Conservation (phyloP, 1,140 invertebrate species). For the Coptotermes formosanus region DNA sequence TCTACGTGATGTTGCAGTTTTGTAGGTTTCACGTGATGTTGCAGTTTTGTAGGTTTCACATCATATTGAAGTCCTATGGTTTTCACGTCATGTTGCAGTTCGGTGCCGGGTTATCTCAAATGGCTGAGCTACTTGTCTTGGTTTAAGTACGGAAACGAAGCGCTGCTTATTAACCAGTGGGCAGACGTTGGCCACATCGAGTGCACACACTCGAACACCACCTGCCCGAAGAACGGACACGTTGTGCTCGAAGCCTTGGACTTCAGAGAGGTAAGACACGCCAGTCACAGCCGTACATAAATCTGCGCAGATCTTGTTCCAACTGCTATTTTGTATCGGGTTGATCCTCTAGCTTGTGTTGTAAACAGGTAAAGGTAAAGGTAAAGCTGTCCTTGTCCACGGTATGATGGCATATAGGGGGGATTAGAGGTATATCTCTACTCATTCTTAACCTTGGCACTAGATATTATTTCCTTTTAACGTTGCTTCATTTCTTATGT, state of each 20-base stretch:
- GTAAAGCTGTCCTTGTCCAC: too few relatives aligned
- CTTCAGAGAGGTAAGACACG: slow-evolving; percentile 64
- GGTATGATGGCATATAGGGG: too few relatives aligned
- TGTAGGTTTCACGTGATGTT: too few relatives aligned
- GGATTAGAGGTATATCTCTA: too few relatives aligned
- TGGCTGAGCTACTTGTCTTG: slow-evolving; percentile 94
- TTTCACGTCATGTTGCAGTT: slow-evolving; percentile 55
- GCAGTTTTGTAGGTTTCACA: too few relatives aligned
- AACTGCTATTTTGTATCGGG: too few relatives aligned
- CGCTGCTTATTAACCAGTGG: slow-evolving; percentile 94
- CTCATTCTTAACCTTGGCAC: too few relatives aligned
- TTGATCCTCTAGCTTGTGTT: too few relatives aligned
- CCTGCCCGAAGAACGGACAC: slow-evolving; percentile 71
- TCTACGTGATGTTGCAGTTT: too few relatives aligned
- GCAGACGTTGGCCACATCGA: slow-evolving; percentile 64
- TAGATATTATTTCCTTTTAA: too few relatives aligned
- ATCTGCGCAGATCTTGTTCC: background rate
- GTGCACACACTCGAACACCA: slow-evolving; percentile 64
- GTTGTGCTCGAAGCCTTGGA: slow-evolving; percentile 76
- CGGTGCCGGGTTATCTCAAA: slow-evolving; percentile 82
- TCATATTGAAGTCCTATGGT: too few relatives aligned
- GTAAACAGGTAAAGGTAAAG: too few relatives aligned
- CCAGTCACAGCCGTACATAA: background rate
- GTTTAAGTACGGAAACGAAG: slow-evolving; percentile 94
- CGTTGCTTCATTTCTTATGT: background rate